Conservation (phyloP, 2,888 invertebrate species). For the Hirtodrosophila duncani region DNA sequence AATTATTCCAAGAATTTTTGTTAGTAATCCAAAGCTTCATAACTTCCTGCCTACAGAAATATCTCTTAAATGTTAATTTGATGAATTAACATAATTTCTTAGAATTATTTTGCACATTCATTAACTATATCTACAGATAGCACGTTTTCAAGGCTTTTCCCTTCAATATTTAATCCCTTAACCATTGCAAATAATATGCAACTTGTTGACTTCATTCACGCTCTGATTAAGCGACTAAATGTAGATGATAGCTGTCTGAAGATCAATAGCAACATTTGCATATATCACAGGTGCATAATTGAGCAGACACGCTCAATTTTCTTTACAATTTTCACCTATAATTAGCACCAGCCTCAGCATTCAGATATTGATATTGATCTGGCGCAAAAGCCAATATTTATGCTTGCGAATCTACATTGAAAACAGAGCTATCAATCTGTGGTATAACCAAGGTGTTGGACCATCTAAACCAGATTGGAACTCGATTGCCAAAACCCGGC, state of each 20-base stretch:
- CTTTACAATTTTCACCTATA: conserved; percentile 68
- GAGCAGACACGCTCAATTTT: conserved; percentile 55
- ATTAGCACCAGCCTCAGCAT: conserved; percentile 52
- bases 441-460: neutral
- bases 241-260: conserved; percentile 26
- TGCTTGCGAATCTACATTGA: no score
- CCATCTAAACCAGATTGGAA: conserved; percentile 2
- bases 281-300: conserved; percentile 61
- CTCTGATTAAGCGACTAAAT: conserved; percentile 62
- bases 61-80: no score
- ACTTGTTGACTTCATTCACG: conserved; percentile 48
- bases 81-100: no score
- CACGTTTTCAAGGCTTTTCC: neutral
- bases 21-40: no score
- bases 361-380: conserved; percentile 50
- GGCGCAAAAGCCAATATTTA: conserved; percentile 45
- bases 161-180: conserved; percentile 3
- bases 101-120: neutral
- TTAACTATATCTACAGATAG: neutral
- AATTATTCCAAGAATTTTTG: no score
- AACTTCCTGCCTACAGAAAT: no score
- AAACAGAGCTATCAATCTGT: conserved; percentile 1
- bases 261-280: conserved; percentile 32
- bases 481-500: no score
- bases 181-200: conserved; percentile 26